Base-by-base conservation (phyloP, 2,888 invertebrate species). In the Hirtodrosophila alboralis region DNA sequence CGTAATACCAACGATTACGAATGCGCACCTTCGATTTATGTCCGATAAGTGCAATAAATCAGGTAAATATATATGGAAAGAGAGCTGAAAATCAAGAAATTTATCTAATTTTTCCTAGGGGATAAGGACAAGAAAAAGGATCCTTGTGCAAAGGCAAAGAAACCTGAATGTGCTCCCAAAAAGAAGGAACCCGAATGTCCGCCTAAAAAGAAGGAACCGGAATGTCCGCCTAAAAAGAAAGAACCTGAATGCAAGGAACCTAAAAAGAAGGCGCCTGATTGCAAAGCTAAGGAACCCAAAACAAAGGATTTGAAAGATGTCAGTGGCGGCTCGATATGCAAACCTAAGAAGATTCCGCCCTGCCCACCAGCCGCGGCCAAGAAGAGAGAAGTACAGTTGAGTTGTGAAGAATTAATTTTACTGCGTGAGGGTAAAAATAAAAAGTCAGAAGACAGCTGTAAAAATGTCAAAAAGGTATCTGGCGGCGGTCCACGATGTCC, bases 401-500 rank as follows among this genome's bases (percentile, higher is more conserved):
- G 8, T 30, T 64, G 67, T 26, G 56, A 67, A 10, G 53, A 71
- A 5, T 8, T 67, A 13, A 21, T 67, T 1, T 6, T 37, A 0
- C 23, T 48, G n/a, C 63, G 59, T 4, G 59, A 38, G 9, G 27
- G 34, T 0, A 0, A 23, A 12, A 4, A 5, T 3, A 28, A 23
- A 16, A 5, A n/a, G n/a, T n/a, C n/a, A n/a, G n/a, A 18, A 6
- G 8, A 8, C 3, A 12, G 7, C 1, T n/a, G 8, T 7, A 1
- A 41, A 5, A 44, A 36, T 14, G 18, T 38, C 6, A 34, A 31
- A 0, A 16, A 18, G 1, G 21, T 44, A 7, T n/a, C 12, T 0
- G 63, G 63, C 6, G 68, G 70, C 1, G 34, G 47, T 2, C n/a
- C 52, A 0, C 34, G 23, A 4, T 53, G 58, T 54, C 56, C 53